Evolutionary conservation across 2,113 vertebrate genomes (phyloP).

Genomic region (Chaenocephalus aceratus): DNA sequence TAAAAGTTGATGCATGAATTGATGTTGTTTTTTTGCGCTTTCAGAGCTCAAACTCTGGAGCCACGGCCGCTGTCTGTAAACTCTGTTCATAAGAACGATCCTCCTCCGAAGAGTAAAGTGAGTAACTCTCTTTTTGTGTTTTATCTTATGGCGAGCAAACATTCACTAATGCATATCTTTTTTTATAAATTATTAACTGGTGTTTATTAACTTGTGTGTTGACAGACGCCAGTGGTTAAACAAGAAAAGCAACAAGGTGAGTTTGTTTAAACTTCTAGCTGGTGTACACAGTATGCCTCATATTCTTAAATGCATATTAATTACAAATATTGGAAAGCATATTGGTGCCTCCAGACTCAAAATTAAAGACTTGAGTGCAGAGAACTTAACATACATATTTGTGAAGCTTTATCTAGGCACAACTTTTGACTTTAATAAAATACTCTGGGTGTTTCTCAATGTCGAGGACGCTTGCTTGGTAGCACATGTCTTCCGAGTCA

Average conservation of each 20-base stretch:
- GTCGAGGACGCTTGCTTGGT: too few relatives aligned
- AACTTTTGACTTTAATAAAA: too few relatives aligned
- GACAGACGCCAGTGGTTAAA: constrained; percentile 37
- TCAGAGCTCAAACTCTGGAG: neutral
- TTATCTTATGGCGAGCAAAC: neutral
- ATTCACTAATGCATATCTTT: too few relatives aligned
- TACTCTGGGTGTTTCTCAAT: too few relatives aligned
- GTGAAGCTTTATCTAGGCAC: too few relatives aligned
- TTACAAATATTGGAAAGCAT: too few relatives aligned
- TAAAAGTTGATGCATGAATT: neutral
- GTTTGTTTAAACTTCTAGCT: constrained; percentile 19
- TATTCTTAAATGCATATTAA: neutral
- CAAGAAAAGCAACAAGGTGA: constrained; percentile 54
- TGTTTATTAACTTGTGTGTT: constrained; percentile 31
- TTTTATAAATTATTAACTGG: too few relatives aligned
- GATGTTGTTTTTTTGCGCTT: neutral
- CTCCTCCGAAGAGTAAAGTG: constrained; percentile 43
- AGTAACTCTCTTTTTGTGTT: constrained; percentile 2
- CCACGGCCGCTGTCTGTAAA: neutral
- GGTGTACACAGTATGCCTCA: neutral
- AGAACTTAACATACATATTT: too few relatives aligned
- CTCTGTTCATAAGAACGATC: neutral
- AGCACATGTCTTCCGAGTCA: too few relatives aligned
- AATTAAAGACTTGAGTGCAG: too few relatives aligned
- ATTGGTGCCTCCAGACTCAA: too few relatives aligned